A percentile compares a stretch with the other conserved stretches of the same genome.
Evolutionary conservation across 2,797 vertebrate genomes (phyloP).

Genomic region (Enteromius thamalakanensis): DNA sequence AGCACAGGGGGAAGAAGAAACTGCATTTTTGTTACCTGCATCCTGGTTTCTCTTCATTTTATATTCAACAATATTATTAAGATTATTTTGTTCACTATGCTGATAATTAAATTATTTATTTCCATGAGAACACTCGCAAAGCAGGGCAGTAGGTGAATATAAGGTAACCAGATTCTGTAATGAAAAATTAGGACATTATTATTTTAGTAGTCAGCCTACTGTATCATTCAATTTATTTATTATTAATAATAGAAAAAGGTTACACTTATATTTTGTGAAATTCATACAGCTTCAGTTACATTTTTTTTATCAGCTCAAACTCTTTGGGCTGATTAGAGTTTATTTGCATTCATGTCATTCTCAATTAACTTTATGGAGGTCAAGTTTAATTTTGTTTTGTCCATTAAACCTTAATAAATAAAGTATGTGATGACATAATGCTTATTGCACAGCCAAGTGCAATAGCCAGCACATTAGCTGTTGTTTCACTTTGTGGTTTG

Average conservation of each 20-base stretch:
- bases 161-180: not conserved
- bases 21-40: not conserved
- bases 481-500: not conserved
- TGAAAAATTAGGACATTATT: not conserved
- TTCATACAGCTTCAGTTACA: not conserved
- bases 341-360: too few relatives aligned
- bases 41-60: not conserved
- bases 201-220: not conserved
- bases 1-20: constrained; percentile 7
- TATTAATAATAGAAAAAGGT: not conserved
- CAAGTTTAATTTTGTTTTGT: not conserved
- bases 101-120: not conserved
- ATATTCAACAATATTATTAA: constrained; percentile 2
- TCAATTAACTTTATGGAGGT: not conserved
- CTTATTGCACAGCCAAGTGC: not conserved
- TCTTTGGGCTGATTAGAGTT: not conserved
- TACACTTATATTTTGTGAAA: not conserved
- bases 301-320: not conserved
- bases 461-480: not conserved
- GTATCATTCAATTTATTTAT: not conserved
- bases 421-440: not conserved
- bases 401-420: not conserved
- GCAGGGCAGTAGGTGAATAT: not conserved
- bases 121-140: not conserved
- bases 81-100: not conserved